Evolutionary conservation across 2,888 invertebrate species (phyloP).

Genomic region (Linhomoeus sp.): DNA sequence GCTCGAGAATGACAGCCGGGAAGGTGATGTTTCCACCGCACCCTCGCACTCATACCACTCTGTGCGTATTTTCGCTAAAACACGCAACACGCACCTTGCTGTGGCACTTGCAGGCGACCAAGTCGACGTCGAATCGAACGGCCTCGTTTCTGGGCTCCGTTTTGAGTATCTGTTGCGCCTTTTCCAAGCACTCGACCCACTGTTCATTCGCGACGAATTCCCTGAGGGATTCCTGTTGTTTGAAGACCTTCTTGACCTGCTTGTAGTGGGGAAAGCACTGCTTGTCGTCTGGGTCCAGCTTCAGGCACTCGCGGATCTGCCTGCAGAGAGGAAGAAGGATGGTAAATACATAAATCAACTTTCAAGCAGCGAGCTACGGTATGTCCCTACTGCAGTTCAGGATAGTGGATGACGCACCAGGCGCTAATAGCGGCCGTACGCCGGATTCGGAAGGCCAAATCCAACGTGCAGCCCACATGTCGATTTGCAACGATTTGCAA

Average conservation of each 20-base stretch:
- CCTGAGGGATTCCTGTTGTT: slow-evolving; percentile 4
- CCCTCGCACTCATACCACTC: too few species aligned
- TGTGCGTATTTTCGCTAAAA: too few species aligned
- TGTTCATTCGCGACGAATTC: slow-evolving; percentile 33
- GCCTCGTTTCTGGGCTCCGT: slow-evolving; percentile 44
- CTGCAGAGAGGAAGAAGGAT: slow-evolving; percentile 28
- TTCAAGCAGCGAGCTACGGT: too few species aligned
- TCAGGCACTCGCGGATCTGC: slow-evolving; percentile 87
- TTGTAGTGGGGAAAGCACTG: slow-evolving; percentile 88
- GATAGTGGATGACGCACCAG: too few species aligned
- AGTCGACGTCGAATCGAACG: slow-evolving; percentile 41
- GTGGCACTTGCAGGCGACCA: slow-evolving; percentile 57
- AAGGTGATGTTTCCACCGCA: too few species aligned
- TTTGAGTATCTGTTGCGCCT: slow-evolving; percentile 43
- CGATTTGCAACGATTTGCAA: too few species aligned
- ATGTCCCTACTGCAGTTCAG: too few species aligned
- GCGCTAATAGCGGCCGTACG: too few species aligned
- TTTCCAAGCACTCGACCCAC: slow-evolving; percentile 46
- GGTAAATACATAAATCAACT: too few species aligned
- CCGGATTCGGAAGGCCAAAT: too few species aligned
- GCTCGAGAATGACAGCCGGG: too few species aligned
- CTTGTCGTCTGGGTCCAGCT: slow-evolving; percentile 90
- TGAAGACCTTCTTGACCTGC: slow-evolving; percentile 70
- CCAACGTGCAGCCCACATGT: too few species aligned
- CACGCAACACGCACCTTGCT: slow-evolving; percentile 26